Evolutionary conservation across 2,888 invertebrate species (phyloP).

Genomic region (Drosophila antonietae): DNA sequence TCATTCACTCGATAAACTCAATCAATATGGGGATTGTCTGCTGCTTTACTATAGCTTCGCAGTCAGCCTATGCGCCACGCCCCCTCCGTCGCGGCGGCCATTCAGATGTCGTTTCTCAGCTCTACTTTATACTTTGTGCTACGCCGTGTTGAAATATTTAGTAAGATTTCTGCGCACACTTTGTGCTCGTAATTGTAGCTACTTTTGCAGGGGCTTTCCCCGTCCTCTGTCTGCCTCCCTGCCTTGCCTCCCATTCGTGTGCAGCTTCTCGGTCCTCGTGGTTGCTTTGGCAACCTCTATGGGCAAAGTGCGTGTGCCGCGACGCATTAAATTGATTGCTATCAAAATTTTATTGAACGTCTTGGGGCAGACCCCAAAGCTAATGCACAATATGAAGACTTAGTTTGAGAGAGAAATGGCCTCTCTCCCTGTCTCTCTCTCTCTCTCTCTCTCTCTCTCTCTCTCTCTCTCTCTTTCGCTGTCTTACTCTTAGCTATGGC

Average conservation of each 20-base stretch:
- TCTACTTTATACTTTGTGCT: conserved; percentile 32
- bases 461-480: not conserved
- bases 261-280: no score
- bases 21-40: conserved; percentile 37
- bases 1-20: conserved; percentile 11
- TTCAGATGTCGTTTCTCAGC: conserved; percentile 24
- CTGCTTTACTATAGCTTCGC: conserved; percentile 48
- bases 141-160: conserved; percentile 71
- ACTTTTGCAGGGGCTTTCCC: conserved; percentile 66
- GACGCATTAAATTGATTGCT: conserved; percentile 80
- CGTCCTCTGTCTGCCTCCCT: not conserved
- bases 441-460: not conserved
- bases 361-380: conserved; percentile 33
- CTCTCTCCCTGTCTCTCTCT: not conserved
- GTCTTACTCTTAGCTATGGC: conserved; percentile 44
- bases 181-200: conserved; percentile 57
- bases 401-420: conserved; percentile 42
- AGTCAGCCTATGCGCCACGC: conserved; percentile 4
- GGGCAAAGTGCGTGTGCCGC: conserved; percentile 64
- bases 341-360: conserved; percentile 58
- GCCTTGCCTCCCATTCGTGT: no score
- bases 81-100: not conserved
- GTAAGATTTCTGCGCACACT: conserved; percentile 65
- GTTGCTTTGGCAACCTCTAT: conserved; percentile 63
- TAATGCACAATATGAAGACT: conserved; percentile 56